phyloP scores from a whole-genome alignment of 2,797 vertebrate species.

The Channa striata region DNA sequence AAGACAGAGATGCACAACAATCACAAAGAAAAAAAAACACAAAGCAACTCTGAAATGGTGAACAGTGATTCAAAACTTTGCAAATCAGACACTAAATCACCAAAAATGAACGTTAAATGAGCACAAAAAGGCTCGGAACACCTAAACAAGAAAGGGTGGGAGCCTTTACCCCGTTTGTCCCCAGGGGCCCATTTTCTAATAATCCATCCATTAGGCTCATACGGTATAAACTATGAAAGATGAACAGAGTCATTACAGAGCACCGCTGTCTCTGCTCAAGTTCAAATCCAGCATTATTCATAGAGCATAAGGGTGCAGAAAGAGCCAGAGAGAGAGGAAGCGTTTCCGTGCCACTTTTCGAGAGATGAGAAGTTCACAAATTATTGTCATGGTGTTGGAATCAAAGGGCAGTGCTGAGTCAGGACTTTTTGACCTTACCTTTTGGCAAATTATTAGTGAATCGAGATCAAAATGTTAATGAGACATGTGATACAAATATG shows the following conservation, averaged over 20 bases:
- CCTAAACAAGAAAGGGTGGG: no score
- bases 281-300: slow-evolving; percentile 53
- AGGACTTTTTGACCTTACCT: slow-evolving; percentile 63
- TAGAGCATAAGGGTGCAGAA: slow-evolving; percentile 13
- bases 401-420: slow-evolving; percentile 53
- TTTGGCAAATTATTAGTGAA: slow-evolving; percentile 42
- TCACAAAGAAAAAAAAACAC: no score
- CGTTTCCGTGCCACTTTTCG: slow-evolving; percentile 45
- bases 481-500: neutral
- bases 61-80: no score
- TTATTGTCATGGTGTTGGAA: slow-evolving; percentile 59
- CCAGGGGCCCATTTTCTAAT: no score
- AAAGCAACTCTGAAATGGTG: no score
- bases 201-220: neutral
- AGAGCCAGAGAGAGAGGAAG: slow-evolving; percentile 21
- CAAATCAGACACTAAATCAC: no score
- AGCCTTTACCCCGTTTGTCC: no score
- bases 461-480: slow-evolving; percentile 25
- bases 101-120: no score
- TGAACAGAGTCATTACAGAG: slow-evolving; percentile 18
- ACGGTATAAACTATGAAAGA: neutral
- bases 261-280: slow-evolving; percentile 30
- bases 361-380: slow-evolving; percentile 63
- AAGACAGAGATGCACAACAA: no score
- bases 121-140: no score